Evolutionary conservation across 1,140 invertebrate species (phyloP), one percentile per base, ranked within the genome.

Genomic region (Drosophila tropicalis): DNA sequence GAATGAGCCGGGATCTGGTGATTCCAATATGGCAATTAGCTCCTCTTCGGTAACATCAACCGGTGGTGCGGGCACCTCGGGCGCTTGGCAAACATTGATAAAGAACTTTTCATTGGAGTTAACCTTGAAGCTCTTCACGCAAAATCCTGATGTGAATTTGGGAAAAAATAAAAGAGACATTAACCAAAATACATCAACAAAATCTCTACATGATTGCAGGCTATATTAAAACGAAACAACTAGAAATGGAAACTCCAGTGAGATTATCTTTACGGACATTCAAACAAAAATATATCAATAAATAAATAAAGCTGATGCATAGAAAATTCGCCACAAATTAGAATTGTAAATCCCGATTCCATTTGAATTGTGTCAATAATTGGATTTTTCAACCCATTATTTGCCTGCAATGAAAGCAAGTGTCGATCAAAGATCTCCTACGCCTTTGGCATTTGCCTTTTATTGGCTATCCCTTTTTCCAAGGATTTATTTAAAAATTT

Each of bases 41-140:
- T 97, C 94, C 72, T 95, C 93, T 91, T 97, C 96, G 4, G 94
- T 94, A 40, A 98, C 95, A 77, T 98, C 96, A 85, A 95, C 94
- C 2, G 97, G 97, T 62, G 97, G 97, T 62, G 95, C 92, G 36
- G 96, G 96, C 67, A 98, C 96, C 57, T 95, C 94, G 72, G 95
- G 93, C 0, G 95, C 95, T 55, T 95, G 94, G 80, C 96, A 97
- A 29, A 98, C 93, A 92, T 97, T 97, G 1, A 97, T 93, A 86
- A 97, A 97, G 19, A 96, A 92, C 92, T 97, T 97, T 57, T 95
- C 94, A 65, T 94, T 94, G 39, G 93, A 94, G 19, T 94, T 94
- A 9, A 94, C 93, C 90, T 95, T 95, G 62, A 94, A 94, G 19
- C 95, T 95, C 93, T 98, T 98, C 0, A 98, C 93, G 89, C 97